These are phyloP conservation scores for Onthophagus sagittarius DNA, from an alignment of 2,888 invertebrate species.

Conservation along the genomic window DNA sequence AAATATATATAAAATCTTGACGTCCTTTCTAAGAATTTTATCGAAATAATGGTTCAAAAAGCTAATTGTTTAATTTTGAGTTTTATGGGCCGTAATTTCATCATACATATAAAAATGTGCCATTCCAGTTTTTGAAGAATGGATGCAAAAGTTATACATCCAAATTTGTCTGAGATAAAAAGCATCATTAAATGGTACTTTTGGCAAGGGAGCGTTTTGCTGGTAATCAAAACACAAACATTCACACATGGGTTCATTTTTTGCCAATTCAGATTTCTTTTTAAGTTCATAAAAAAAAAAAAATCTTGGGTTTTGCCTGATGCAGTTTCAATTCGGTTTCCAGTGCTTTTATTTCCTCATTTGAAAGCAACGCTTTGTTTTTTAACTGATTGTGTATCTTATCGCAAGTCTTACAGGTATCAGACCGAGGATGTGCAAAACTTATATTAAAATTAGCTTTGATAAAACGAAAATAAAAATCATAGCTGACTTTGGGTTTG, in stretches of 20 bases:
- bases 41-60: constrained; percentile 24
- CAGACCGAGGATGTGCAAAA: not conserved
- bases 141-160: constrained; percentile 27
- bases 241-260: constrained; percentile 20
- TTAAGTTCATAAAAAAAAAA: constrained; percentile 12
- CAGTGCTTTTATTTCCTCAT: constrained; percentile 12
- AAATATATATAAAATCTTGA: constrained; percentile 20
- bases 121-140: constrained; percentile 26
- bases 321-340: not conserved
- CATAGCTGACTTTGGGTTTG: not conserved
- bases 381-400: constrained; percentile 10
- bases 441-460: constrained; percentile 7
- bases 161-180: constrained; percentile 29
- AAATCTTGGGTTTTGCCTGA: constrained; percentile 4
- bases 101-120: constrained; percentile 27
- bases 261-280: constrained; percentile 19
- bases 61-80: constrained; percentile 24
- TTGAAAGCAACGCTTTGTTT: constrained; percentile 7
- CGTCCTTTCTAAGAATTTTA: constrained; percentile 5
- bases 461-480: constrained; percentile 15
- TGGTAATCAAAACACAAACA: constrained; percentile 25
- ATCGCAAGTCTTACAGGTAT: constrained; percentile 14
- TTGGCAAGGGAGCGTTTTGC: constrained; percentile 9
- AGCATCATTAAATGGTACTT: constrained; percentile 27
- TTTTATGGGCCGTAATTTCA: constrained; percentile 23